Conservation (phyloP, 2,113 vertebrate genomes). For the Carlito syrichta region DNA sequence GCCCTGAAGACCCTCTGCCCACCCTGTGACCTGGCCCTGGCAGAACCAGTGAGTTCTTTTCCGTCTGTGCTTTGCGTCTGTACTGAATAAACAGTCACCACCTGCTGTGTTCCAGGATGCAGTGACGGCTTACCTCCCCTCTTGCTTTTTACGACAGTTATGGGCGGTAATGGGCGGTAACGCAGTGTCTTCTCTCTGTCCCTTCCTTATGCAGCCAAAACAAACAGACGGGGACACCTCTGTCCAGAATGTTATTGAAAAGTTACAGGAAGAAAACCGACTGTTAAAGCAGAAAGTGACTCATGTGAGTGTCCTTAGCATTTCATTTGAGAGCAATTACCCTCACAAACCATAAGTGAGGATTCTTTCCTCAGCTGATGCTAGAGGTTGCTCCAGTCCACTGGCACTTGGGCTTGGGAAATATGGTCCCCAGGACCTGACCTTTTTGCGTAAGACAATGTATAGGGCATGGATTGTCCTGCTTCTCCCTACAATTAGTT, state of each 20-base stretch:
- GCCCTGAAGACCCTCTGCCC: not conserved
- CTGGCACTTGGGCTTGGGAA: not conserved
- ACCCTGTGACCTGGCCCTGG: not conserved
- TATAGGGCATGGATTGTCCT: fast-evolving
- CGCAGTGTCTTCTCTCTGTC: not conserved
- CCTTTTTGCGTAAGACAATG: not conserved
- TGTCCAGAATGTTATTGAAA: conserved; percentile 73
- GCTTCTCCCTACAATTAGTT: not conserved
- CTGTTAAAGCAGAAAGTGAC: conserved; percentile 89
- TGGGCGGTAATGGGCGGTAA: too few species aligned
- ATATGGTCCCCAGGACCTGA: not conserved
- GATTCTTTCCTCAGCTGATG: not conserved
- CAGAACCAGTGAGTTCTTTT: too few species aligned
- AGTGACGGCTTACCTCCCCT: not conserved
- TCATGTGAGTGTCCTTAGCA: conserved; percentile 85
- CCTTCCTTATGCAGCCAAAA: conserved; percentile 63
- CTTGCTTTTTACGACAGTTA: not conserved
- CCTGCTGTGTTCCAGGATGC: not conserved
- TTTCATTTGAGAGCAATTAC: not conserved
- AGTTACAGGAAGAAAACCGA: conserved; percentile 90
- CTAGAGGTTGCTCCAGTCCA: not conserved
- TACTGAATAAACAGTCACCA: fast-evolving
- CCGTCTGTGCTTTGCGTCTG: not conserved
- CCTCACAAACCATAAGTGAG: fast-evolving
- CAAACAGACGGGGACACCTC: conserved; percentile 68